Evolutionary conservation across 37 sponge, comb jelly and placozoan species (phyloP), one percentile per base, ranked within the genome.

Genomic region (Cliona cf. orientalis): DNA sequence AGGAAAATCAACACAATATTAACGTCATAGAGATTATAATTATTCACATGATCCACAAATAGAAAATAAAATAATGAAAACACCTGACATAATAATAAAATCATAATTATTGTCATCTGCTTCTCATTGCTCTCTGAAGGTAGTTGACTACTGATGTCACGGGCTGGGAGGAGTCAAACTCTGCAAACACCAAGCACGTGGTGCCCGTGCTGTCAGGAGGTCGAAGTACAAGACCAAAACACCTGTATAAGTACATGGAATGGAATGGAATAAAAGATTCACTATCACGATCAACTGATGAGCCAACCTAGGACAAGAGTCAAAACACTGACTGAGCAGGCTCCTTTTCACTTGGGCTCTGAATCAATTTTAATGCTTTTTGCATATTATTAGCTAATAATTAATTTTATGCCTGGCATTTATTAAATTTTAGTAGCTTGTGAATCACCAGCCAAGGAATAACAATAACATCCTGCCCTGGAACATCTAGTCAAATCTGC

Each of bases 211-310:
- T 39, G 58, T 89, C 87, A 23, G 42, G 70, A 1, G 87, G 87
- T 29, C 75, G 88, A 46, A 78, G 73, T 22, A 94, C 80, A 46
- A 94, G 55, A 26, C 95, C 95, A 87, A 94, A 94, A 76, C 90
- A 90, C 44, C 95, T 94, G 71, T 0, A 35, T 7, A 60, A 12
- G 22, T 26, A 3, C 5, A 23, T 3, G 28, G 72, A 6, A 36
- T 7, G 41, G 41, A 12, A 35, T 7, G 11, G 7, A 38, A 35
- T 31, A 68, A 41, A n/a, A n/a, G n/a, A n/a, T n/a, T n/a, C n/a
- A n/a, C n/a, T n/a, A n/a, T n/a, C n/a, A n/a, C n/a, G n/a, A n/a
- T n/a, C n/a, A n/a, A n/a, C n/a, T n/a, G n/a, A n/a, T n/a, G n/a
- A n/a, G n/a, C n/a, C n/a, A n/a, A n/a, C n/a, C 3, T 3, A 31